phyloP scores from a whole-genome alignment of 1,140 invertebrate genomes.

The Listronotus oregonensis region DNA sequence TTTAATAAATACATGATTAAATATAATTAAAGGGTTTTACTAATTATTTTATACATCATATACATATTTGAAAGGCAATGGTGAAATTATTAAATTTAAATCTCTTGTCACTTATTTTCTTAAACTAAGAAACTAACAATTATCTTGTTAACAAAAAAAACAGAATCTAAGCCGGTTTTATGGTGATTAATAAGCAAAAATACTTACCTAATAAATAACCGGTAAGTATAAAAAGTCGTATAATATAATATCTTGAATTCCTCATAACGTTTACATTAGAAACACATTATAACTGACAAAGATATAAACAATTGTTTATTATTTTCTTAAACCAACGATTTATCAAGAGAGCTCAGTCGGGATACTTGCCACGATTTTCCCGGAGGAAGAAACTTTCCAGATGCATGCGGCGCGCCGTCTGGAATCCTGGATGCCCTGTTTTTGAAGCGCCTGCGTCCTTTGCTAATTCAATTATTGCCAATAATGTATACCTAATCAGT shows the following conservation, averaged over 20 bases:
- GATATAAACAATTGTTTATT: not conserved
- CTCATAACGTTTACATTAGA: constrained; percentile 10
- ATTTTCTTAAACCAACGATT: not conserved
- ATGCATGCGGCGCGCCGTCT: constrained; percentile 26
- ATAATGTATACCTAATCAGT: constrained; percentile 18
- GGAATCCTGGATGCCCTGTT: constrained; percentile 28
- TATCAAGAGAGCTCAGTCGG: not conserved
- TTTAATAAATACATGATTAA: too few species aligned
- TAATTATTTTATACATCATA: too few species aligned
- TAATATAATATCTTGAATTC: constrained; percentile 12
- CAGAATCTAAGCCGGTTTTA: too few species aligned
- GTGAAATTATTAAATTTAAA: too few species aligned
- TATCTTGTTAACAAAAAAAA: too few species aligned
- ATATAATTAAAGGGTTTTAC: too few species aligned
- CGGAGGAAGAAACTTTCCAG: constrained; percentile 2
- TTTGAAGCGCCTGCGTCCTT: constrained; percentile 18
- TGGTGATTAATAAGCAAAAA: not conserved
- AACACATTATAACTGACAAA: not conserved
- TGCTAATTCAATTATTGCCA: constrained; percentile 28
- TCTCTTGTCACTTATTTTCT: too few species aligned
- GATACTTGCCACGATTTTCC: constrained; percentile 24
- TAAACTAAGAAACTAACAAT: too few species aligned
- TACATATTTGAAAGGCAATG: too few species aligned
- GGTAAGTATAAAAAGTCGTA: constrained; percentile 5
- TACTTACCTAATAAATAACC: constrained; percentile 22